Conservation (phyloP, 1,140 invertebrate genomes). For the Agraylea sexmaculata region DNA sequence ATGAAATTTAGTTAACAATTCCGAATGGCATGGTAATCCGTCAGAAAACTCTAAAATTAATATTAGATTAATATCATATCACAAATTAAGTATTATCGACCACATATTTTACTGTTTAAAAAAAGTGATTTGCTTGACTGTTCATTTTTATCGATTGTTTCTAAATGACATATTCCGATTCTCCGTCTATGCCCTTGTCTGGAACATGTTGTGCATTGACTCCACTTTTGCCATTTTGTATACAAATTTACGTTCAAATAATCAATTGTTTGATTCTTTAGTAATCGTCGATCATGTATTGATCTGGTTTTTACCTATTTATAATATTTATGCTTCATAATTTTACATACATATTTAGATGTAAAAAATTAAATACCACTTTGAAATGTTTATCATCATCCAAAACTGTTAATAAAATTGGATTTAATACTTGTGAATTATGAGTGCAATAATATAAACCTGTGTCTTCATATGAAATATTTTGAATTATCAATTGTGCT, state of each 20-base stretch:
- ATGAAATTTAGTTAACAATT: too few relatives aligned
- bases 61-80: not conserved
- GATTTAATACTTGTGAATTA: not conserved
- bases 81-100: not conserved
- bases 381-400: slow-evolving; percentile 26
- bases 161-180: slow-evolving; percentile 14
- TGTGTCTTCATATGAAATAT: too few relatives aligned
- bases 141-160: not conserved
- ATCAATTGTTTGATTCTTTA: too few relatives aligned
- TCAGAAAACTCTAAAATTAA: too few relatives aligned
- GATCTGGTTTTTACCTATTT: not conserved
- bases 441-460: not conserved
- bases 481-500: too few relatives aligned
- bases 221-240: slow-evolving; percentile 15
- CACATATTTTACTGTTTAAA: not conserved
- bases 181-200: slow-evolving; percentile 6
- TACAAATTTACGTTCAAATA: slow-evolving; percentile 7
- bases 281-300: too few relatives aligned
- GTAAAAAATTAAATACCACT: too few relatives aligned
- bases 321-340: too few relatives aligned
- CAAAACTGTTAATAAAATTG: slow-evolving; percentile 37
- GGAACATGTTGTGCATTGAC: slow-evolving; percentile 11
- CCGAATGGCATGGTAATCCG: slow-evolving; percentile 12
- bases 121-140: not conserved
- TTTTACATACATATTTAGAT: too few relatives aligned